phyloP scores from a whole-genome alignment of 2,797 vertebrate species.

The Meriones psammophilus region DNA sequence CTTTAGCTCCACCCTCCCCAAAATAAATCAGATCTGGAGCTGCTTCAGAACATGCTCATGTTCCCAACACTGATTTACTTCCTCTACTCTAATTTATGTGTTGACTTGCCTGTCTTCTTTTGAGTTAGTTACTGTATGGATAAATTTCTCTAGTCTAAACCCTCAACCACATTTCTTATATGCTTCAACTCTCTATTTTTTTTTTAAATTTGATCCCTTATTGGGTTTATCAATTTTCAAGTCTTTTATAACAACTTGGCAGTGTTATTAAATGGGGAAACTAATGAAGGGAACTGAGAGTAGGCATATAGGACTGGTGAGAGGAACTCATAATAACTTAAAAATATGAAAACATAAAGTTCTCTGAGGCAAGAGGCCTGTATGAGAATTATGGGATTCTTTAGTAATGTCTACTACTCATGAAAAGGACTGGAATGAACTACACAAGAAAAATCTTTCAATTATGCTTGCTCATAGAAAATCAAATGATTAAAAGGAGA shows the following conservation, averaged over 20 bases:
- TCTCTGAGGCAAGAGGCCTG: not conserved
- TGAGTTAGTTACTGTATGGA: constrained; percentile 7
- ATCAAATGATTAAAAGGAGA: constrained; percentile 4
- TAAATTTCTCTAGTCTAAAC: not conserved
- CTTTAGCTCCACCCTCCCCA: not conserved
- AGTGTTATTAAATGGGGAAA: constrained; percentile 11
- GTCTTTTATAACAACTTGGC: not conserved
- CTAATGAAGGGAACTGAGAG: not conserved
- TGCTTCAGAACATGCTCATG: not conserved
- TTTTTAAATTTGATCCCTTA: not conserved
- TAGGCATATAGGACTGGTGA: not conserved
- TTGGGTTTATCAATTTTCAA: constrained; percentile 37
- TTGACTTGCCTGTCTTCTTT: constrained; percentile 59
- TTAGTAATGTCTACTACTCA: not conserved
- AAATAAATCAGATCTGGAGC: constrained; percentile 49
- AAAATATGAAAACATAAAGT: not conserved
- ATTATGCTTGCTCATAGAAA: not conserved
- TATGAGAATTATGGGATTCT: not conserved
- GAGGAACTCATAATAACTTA: not conserved
- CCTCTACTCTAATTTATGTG: constrained; percentile 64
- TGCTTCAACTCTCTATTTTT: not conserved
- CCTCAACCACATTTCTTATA: not conserved
- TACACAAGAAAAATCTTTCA: not conserved
- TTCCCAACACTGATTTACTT: constrained; percentile 41
- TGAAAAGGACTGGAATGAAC: not conserved